phyloP scores from a whole-genome alignment of 2,113 vertebrate genomes.

The Carassius auratus region DNA sequence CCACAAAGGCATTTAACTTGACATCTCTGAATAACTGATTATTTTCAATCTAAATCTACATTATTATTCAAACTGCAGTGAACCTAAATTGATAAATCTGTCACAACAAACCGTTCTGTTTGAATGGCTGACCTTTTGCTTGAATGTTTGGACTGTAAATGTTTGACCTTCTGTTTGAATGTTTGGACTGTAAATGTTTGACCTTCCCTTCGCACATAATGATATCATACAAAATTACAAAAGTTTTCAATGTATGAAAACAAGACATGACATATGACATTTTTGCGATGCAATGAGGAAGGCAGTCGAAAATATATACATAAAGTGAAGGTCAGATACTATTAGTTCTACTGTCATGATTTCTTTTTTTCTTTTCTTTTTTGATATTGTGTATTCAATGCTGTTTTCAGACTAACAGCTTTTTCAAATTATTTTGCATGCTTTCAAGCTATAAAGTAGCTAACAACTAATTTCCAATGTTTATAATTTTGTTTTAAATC shows the following conservation, averaged over 20 bases:
- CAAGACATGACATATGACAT: neutral
- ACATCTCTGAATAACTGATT: neutral
- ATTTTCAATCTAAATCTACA: no score
- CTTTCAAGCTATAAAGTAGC: neutral
- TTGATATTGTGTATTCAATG: neutral
- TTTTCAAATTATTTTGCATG: neutral
- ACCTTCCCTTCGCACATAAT: constrained; percentile 21
- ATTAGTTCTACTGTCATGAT: neutral
- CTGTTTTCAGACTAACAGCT: neutral
- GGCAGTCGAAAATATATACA: constrained; percentile 1
- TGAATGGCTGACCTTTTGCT: constrained; percentile 33
- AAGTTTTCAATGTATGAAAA: constrained; percentile 22
- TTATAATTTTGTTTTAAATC: neutral
- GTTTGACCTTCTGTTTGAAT: constrained; percentile 38
- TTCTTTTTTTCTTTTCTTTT: neutral
- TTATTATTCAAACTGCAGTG: neutral
- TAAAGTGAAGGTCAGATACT: neutral
- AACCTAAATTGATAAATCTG: constrained; percentile 9
- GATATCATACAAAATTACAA: constrained; percentile 29
- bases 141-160: constrained; percentile 48
- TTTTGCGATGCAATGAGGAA: neutral
- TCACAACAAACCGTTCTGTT: constrained; percentile 4
- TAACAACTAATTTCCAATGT: neutral
- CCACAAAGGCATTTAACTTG: neutral
- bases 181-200: constrained; percentile 47